Evolutionary conservation across 2,113 vertebrate genomes (phyloP), one percentile per base, ranked within the genome.

Genomic region (Dasyurus viverrinus): DNA sequence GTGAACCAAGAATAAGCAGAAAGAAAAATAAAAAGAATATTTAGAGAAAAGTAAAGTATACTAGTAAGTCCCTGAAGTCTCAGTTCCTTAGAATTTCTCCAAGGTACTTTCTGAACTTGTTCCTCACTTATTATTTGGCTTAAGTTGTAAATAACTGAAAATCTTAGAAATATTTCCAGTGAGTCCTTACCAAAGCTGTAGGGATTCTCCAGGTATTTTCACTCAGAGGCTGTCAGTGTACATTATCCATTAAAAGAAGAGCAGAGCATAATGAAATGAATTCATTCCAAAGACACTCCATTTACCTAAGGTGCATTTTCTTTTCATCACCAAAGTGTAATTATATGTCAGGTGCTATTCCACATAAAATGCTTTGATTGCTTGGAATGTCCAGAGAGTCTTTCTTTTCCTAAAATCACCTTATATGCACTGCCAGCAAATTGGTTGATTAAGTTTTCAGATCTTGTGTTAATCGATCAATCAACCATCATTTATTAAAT

Each of bases 11-110:
- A 12, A 90, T 30, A 95, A 91, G 68, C 10, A 53, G 14, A 54
- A 91, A 50, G 19, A 50, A 93, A 96, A 52, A 92, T 55, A 52
- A 89, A 94, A 84, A 52, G 9, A 92, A 36, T 46, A 0, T 90
- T 93, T 96, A 46, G n/a, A 53, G 94, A 50, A 95, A 96, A 95
- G n/a, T 60, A 19, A 6, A 92, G 48, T 93, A 54, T 76, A 94
- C 68, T 3, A 46, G 24, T 89, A 50, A 94, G 53, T 55, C 50
- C 91, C n/a, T 53, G 54, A 84, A 54, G 42, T 93, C 95, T 53
- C 89, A 46, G 54, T 50, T n/a, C 54, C 50, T 94, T 90, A 94
- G n/a, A 24, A 95, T 91, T 94, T 96, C 91, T 94, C 89, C 97
- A 95, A 24, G 25, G 57, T 92, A 76, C 53, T 2, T 94, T 93